Evolutionary conservation across 37 sponge, comb jelly and placozoan species (phyloP).

Genomic region (Tethya wilhelma): DNA sequence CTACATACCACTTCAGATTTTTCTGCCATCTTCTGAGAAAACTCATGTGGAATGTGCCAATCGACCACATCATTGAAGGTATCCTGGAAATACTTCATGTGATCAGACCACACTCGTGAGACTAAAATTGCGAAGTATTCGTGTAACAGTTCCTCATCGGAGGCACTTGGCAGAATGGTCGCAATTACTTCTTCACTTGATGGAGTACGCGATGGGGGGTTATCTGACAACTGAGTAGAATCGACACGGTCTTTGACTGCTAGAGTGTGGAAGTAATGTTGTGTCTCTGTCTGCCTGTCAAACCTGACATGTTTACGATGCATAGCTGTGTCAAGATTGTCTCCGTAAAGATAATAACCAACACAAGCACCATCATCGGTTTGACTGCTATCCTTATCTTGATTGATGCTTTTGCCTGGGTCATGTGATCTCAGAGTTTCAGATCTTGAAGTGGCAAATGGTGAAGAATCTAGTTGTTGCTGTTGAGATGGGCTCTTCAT

Average conservation of each 20-base stretch:
- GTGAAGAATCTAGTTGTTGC: too few relatives aligned
- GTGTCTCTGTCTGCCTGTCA: not conserved
- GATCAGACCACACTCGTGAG: not conserved
- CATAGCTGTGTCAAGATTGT: not conserved
- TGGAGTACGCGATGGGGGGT: not conserved
- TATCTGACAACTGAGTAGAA: not conserved
- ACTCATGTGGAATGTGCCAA: slow-evolving; percentile 25
- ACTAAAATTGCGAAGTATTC: not conserved
- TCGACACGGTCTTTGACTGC: not conserved
- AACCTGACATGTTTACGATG: not conserved
- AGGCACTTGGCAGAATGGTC: not conserved
- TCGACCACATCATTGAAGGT: slow-evolving; percentile 20
- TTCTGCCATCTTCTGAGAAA: slow-evolving; percentile 21
- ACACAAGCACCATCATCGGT: too few relatives aligned
- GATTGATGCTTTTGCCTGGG: too few relatives aligned
- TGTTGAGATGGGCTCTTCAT: too few relatives aligned
- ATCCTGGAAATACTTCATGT: not conserved
- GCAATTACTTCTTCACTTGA: not conserved
- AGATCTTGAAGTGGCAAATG: too few relatives aligned
- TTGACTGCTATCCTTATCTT: too few relatives aligned
- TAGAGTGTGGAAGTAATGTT: not conserved
- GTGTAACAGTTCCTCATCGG: not conserved
- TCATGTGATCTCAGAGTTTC: too few relatives aligned
- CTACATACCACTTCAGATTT: slow-evolving; percentile 42
- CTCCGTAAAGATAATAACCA: too few relatives aligned